A percentile compares a stretch with the other conserved stretches of the same genome.
Conservation (phyloP, 2,113 vertebrate species). For the Planiliza haematocheilus region DNA sequence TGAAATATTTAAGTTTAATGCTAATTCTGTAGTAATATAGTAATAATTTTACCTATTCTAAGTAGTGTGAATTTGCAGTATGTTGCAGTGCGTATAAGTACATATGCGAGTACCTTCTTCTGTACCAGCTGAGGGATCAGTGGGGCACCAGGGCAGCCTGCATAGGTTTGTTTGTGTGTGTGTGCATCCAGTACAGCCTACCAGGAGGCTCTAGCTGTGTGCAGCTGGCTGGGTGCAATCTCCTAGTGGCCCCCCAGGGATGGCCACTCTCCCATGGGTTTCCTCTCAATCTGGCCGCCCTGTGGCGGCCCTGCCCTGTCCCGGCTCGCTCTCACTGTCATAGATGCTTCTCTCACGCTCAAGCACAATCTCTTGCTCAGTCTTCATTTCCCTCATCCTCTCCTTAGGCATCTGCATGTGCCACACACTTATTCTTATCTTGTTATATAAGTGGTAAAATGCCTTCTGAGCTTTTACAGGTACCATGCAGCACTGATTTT, state of each 20-base stretch:
- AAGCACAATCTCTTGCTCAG: not conserved
- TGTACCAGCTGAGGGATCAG: constrained; percentile 75
- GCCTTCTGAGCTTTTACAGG: constrained; percentile 21
- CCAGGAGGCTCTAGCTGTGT: constrained; percentile 80
- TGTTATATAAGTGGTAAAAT: constrained; percentile 18
- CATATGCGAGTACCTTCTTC: constrained; percentile 22
- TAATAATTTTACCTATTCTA: not conserved
- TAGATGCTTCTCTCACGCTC: not conserved
- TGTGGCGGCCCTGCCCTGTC: constrained; percentile 54
- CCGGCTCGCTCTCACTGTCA: constrained; percentile 45
- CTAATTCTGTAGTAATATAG: not conserved
- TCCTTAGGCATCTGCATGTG: not conserved
- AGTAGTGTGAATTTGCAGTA: not conserved
- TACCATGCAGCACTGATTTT: constrained; percentile 2
- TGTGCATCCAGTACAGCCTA: constrained; percentile 55
- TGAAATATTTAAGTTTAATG: not conserved
- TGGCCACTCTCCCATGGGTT: constrained; percentile 68
- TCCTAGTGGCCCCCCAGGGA: constrained; percentile 74
- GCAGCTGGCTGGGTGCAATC: constrained; percentile 82
- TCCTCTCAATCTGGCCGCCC: constrained; percentile 69
- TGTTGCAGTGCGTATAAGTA: constrained; percentile 20
- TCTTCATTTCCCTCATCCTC: not conserved
- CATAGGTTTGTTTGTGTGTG: constrained; percentile 43
- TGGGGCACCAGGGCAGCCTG: constrained; percentile 73
- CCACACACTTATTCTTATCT: not conserved